Percentiles rank a stretch among this genome's conserved stretches.
These are phyloP conservation scores for Andrena camellia DNA, from an alignment of 2,888 invertebrate species.

Conservation along the genomic window DNA sequence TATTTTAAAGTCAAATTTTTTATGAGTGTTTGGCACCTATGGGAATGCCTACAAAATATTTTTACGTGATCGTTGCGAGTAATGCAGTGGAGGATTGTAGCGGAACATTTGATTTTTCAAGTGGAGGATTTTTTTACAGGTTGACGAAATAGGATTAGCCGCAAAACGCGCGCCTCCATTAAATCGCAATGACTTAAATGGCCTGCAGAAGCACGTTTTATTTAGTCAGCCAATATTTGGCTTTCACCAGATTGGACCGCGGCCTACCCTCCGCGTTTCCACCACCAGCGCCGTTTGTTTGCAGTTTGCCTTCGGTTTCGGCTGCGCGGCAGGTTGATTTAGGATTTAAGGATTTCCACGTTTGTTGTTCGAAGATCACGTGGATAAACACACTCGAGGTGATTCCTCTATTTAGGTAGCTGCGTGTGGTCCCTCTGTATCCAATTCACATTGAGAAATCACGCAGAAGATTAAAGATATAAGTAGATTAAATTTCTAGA, in stretches of 20 bases:
- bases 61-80: no score
- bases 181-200: constrained; percentile 68
- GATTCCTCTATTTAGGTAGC: constrained; percentile 78
- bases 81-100: no score
- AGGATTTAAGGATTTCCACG: constrained; percentile 84
- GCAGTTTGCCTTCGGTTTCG: constrained; percentile 76
- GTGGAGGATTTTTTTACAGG: no score
- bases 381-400: constrained; percentile 81
- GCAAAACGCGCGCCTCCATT: constrained; percentile 48
- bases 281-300: constrained; percentile 77
- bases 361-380: constrained; percentile 83
- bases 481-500: not conserved
- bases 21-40: no score
- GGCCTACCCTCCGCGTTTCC: constrained; percentile 52
- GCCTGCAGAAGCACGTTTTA: constrained; percentile 68
- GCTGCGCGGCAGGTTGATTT: constrained; percentile 81
- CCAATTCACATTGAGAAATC: constrained; percentile 39
- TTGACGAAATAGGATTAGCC: constrained; percentile 30
- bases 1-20: no score
- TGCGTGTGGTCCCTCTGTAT: constrained; percentile 67
- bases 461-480: not conserved
- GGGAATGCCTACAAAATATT: no score
- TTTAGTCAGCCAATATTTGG: constrained; percentile 83
- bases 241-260: constrained; percentile 78
- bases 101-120: no score